Evolutionary conservation across 2,113 vertebrate genomes (phyloP), one percentile per base, ranked within the genome.

Genomic region (Colius striatus): DNA sequence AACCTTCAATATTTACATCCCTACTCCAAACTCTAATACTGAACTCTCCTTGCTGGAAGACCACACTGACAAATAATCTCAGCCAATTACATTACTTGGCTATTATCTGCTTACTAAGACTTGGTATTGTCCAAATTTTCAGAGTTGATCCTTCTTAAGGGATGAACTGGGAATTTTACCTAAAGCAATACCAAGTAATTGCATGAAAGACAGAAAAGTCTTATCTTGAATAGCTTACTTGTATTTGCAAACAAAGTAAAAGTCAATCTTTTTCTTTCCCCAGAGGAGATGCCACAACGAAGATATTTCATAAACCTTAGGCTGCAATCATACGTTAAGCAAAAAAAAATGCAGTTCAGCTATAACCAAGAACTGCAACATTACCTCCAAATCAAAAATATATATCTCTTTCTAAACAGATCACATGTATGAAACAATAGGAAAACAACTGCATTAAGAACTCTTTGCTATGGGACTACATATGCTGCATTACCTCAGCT

Each of bases 351-450:
- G 5, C 50, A 66, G 25, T 58, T 51, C 65, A 91, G 68, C 36
- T 60, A 51, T 36, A 81, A 76, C 11, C 30, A 91, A 58, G n/a
- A 84, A 55, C 18, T 29, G 51, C 36, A 85, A 29, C 13, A 9
- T 26, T 5, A 70, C 17, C 30, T 51, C 27, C 47, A 75, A 57
- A 85, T 10, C 10, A 60, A 26, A 75, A 86, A 16, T 1, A 17
- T 8, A 30, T 14, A 36, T 5, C 20, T 51, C 47, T 4, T 45
- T 20, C 20, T 13, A 60, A 16, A 5, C 54, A 89, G 23, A 29
- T 53, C 18, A 8, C 57, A 8, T 0, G 2, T 30, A 63, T 13
- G 32, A 16, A 68, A 27, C 48, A 72, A 38, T 0, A 68, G 14
- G 5, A 65, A 58, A 87, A 25, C 3, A 63, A 34, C 25, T 30